Percentiles rank a stretch among this genome's conserved stretches.
Conservation (phyloP, 2,797 vertebrate genomes). For the Falco novaeseelandiae region DNA sequence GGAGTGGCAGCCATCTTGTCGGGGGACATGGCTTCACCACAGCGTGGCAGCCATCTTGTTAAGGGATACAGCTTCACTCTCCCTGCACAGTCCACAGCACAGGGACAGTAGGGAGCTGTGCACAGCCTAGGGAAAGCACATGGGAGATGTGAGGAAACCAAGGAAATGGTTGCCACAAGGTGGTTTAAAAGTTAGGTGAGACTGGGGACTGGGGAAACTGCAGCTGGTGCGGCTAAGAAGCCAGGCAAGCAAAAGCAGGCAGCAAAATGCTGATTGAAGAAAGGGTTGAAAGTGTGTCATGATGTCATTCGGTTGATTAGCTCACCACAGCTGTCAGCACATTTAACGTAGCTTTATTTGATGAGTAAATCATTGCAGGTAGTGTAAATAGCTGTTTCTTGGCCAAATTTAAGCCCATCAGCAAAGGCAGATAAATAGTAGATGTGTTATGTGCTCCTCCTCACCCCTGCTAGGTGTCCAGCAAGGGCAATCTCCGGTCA, state of each 20-base stretch:
- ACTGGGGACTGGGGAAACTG: not conserved
- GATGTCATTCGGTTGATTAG: not conserved
- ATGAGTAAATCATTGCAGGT: not conserved
- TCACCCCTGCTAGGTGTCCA: not conserved
- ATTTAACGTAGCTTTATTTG: not conserved
- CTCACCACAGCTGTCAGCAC: not conserved
- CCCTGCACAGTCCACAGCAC: no score
- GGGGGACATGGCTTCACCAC: no score
- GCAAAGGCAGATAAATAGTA: not conserved
- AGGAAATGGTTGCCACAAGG: not conserved
- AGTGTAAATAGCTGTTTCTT: not conserved
- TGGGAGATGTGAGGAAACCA: not conserved
- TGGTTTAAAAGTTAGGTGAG: not conserved
- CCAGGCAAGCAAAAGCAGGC: not conserved
- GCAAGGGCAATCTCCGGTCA: not conserved
- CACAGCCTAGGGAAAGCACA: accelerated
- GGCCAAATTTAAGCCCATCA: not conserved
- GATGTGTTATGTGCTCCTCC: not conserved
- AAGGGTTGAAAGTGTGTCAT: not conserved
- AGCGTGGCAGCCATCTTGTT: not conserved
- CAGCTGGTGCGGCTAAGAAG: not conserved
- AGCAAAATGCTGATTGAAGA: not conserved
- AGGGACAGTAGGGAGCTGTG: not conserved
- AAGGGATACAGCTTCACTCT: not conserved
- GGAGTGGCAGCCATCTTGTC: not conserved